Evolutionary conservation across 2,888 invertebrate genomes (phyloP).

Genomic region (Drosophila ochracea): DNA sequence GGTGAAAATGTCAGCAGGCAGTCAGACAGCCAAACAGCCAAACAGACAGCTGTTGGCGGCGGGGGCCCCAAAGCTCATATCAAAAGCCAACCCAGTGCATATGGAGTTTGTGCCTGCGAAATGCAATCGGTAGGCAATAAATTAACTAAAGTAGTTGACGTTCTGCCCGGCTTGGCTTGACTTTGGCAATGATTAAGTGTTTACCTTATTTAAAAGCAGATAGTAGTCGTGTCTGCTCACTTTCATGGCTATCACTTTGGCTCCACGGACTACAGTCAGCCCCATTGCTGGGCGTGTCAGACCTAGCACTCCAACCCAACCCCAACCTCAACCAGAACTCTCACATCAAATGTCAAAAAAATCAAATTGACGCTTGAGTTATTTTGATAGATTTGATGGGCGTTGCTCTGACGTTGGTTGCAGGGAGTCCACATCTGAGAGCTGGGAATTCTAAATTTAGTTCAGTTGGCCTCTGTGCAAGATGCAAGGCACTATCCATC

Average conservation of each 20-base stretch:
- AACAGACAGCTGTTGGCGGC: slow-evolving; percentile 15
- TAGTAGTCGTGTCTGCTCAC: slow-evolving; percentile 23
- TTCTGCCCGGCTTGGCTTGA: slow-evolving; percentile 61
- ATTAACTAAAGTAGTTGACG: slow-evolving; percentile 76
- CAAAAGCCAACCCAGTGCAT: slow-evolving; percentile 27
- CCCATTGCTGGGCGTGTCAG: slow-evolving; percentile 39
- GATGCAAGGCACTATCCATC: slow-evolving; percentile 35
- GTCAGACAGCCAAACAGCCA: slow-evolving; percentile 39
- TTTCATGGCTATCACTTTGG: too few species aligned
- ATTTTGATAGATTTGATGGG: slow-evolving; percentile 81
- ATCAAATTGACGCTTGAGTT: slow-evolving; percentile 77
- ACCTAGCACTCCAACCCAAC: not conserved
- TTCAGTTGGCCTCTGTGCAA: not conserved
- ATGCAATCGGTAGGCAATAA: slow-evolving; percentile 79
- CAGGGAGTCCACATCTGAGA: not conserved
- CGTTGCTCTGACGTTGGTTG: slow-evolving; percentile 37
- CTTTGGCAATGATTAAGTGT: slow-evolving; percentile 76
- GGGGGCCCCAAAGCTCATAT: slow-evolving; percentile 35
- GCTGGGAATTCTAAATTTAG: slow-evolving; percentile 58
- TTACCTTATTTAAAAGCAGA: slow-evolving; percentile 51
- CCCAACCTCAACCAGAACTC: not conserved
- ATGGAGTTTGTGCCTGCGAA: slow-evolving; percentile 18
- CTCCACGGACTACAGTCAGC: not conserved
- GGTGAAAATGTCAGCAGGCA: slow-evolving; percentile 79
- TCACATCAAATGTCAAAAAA: slow-evolving; percentile 59